Evolutionary conservation across 2,797 vertebrate genomes (phyloP).

Genomic region (Emydoidea blandingii): DNA sequence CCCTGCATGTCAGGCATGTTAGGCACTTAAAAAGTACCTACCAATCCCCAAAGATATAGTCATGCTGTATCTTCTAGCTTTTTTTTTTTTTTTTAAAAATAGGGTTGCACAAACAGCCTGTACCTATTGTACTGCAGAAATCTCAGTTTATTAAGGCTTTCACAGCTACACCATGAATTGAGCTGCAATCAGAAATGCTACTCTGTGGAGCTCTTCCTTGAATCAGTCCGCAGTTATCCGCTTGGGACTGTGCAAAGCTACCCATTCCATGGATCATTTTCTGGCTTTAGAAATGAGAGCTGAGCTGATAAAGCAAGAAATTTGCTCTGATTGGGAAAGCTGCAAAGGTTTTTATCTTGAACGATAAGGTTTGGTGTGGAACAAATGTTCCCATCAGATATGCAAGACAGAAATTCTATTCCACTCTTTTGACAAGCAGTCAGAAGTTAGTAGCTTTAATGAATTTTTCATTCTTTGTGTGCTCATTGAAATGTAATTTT

Average conservation of each 20-base stretch:
- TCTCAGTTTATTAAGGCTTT: neutral
- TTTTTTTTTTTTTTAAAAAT: neutral
- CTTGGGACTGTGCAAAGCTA: neutral
- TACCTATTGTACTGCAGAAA: neutral
- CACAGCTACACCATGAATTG: neutral
- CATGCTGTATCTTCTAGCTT: neutral
- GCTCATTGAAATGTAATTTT: slow-evolving; percentile 43
- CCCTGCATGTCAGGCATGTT: neutral
- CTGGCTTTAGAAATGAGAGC: slow-evolving; percentile 9
- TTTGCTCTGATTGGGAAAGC: slow-evolving; percentile 39
- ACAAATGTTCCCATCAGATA: slow-evolving; percentile 60
- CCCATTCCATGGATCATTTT: slow-evolving; percentile 1
- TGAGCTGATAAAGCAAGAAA: slow-evolving; percentile 49
- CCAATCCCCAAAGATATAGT: neutral
- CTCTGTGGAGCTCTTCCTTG: neutral
- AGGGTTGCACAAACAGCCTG: neutral
- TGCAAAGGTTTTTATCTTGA: slow-evolving; percentile 46
- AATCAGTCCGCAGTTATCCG: neutral
- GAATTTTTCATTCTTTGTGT: slow-evolving; percentile 53
- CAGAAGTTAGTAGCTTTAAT: slow-evolving; percentile 51
- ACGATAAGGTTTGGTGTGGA: slow-evolving; percentile 21
- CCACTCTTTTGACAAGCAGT: slow-evolving; percentile 49
- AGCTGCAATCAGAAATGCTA: neutral
- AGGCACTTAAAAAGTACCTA: neutral
- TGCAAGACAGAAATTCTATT: slow-evolving; percentile 57